phyloP scores from a whole-genome alignment of 35 echinoderm and acorn worm genomes.

The Apostichopus californicus region DNA sequence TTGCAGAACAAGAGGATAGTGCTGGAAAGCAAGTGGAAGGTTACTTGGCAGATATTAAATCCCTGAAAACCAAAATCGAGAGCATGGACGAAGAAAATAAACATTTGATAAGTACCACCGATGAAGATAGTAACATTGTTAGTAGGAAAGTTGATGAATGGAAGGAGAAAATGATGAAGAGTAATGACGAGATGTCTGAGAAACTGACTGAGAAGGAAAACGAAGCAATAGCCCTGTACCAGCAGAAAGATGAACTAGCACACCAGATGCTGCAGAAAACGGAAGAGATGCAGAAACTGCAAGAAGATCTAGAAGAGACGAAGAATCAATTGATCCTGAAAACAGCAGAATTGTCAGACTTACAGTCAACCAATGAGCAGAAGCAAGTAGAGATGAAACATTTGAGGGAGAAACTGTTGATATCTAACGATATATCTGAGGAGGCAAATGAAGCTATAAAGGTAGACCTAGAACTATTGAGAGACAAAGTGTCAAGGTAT shows the following conservation, averaged over 20 bases:
- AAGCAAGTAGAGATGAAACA: conserved; percentile 20
- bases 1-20: conserved; percentile 72
- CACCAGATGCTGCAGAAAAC: conserved; percentile 16
- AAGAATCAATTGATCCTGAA: not conserved
- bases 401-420: conserved; percentile 16
- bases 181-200: not conserved
- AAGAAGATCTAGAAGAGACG: conserved; percentile 1
- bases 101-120: not conserved
- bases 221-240: conserved; percentile 16
- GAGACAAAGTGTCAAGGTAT: not conserved
- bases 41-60: conserved; percentile 16
- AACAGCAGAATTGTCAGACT: not conserved
- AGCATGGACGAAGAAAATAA: conserved; percentile 39
- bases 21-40: conserved; percentile 50
- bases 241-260: conserved; percentile 41
- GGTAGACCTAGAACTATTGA: conserved; percentile 11
- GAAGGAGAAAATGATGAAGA: conserved; percentile 1
- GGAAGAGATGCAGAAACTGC: not conserved
- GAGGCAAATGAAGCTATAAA: conserved; percentile 1
- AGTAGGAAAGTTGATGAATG: not conserved
- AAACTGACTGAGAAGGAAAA: conserved; percentile 15
- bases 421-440: conserved; percentile 24
- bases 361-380: conserved; percentile 28
- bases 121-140: not conserved
- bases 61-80: conserved; percentile 14